A percentile compares a stretch with the other conserved stretches of the same genome.
Evolutionary conservation across 2,797 vertebrate species (phyloP).

Genomic region (Cyclura pinguis): DNA sequence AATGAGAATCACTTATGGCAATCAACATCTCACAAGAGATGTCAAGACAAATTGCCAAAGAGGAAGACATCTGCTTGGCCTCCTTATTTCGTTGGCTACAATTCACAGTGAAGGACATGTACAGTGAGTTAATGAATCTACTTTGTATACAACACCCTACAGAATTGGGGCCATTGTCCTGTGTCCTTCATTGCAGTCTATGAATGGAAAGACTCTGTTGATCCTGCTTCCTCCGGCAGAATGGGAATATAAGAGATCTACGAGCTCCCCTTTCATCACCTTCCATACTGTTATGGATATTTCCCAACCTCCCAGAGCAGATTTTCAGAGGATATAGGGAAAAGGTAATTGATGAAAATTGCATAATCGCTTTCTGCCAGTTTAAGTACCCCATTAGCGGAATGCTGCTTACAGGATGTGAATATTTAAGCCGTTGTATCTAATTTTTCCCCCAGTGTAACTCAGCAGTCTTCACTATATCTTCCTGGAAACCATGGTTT

Average conservation of each 20-base stretch:
- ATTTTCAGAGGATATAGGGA: background rate
- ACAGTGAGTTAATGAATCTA: background rate
- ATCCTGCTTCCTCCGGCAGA: background rate
- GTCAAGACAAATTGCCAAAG: background rate
- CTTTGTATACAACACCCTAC: background rate
- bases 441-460: too few species aligned
- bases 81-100: background rate
- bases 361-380: background rate
- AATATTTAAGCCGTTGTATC: too few species aligned
- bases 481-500: background rate
- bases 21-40: background rate
- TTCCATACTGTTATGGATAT: background rate
- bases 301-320: background rate
- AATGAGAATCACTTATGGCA: background rate
- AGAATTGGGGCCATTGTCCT: background rate
- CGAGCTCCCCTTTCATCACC: background rate
- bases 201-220: background rate
- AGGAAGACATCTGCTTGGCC: background rate
- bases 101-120: background rate
- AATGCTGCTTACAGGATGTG: background rate
- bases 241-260: background rate
- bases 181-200: background rate
- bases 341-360: background rate
- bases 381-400: background rate
- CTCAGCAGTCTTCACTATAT: background rate